Evolutionary conservation across 2,888 invertebrate genomes (phyloP).

Genomic region (Dolomedes plantarius): DNA sequence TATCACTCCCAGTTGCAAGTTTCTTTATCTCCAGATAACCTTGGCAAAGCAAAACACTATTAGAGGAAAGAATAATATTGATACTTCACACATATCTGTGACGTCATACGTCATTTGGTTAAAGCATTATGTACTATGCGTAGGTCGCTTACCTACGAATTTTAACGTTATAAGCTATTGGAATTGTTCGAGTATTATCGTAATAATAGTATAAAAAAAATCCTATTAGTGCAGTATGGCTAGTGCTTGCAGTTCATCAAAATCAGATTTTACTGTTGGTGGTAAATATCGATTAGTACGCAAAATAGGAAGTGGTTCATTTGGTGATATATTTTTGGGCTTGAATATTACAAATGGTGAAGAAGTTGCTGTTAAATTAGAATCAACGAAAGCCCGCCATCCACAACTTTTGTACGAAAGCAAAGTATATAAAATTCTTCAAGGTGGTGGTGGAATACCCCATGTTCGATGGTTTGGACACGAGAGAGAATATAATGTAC

Average conservation of each 20-base stretch:
- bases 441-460: constrained; percentile 91
- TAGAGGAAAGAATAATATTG: no score
- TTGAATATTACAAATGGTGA: constrained; percentile 82
- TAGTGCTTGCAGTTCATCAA: constrained; percentile 58
- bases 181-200: constrained; percentile 15
- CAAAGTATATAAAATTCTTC: constrained; percentile 99
- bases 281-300: constrained; percentile 98
- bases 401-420: constrained; percentile 99
- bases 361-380: constrained; percentile 99
- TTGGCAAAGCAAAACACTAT: no score
- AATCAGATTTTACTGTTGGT: constrained; percentile 87
- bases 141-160: constrained; percentile 63
- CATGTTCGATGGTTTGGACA: constrained; percentile 91
- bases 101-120: no score
- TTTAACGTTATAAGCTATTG: constrained; percentile 34
- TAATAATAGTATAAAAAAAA: not conserved
- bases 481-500: constrained; percentile 97
- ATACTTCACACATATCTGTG: no score
- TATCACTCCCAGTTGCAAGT: no score
- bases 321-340: constrained; percentile 99
- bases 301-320: constrained; percentile 99
- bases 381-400: constrained; percentile 99
- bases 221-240: constrained; percentile 44
- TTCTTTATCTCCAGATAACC: no score
- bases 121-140: no score